Evolutionary conservation across 1,140 invertebrate genomes (phyloP).

Genomic region (Hycleus cichorii): DNA sequence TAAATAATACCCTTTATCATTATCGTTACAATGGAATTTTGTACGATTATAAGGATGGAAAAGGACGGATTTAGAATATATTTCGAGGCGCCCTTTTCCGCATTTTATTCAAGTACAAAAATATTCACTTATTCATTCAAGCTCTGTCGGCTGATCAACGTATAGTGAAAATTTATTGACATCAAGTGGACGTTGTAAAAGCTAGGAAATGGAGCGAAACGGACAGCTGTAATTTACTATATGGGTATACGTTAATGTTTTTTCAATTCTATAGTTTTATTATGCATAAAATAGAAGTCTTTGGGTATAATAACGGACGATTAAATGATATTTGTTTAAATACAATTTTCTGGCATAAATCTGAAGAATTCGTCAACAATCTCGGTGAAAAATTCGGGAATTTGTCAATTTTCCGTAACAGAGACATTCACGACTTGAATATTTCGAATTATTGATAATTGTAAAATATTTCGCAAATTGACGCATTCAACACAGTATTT

Average conservation of each 20-base stretch:
- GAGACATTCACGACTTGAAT: too few species aligned
- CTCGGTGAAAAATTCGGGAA: too few species aligned
- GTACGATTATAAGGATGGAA: background rate
- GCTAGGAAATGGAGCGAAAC: conserved; percentile 13
- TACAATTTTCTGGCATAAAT: too few species aligned
- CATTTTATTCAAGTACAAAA: background rate
- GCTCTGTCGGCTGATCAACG: conserved; percentile 1
- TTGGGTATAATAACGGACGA: too few species aligned
- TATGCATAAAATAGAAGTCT: conserved; percentile 9
- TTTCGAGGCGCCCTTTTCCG: conserved; percentile 2
- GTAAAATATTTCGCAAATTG: too few species aligned
- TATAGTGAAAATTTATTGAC: conserved; percentile 3
- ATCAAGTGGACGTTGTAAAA: conserved; percentile 14
- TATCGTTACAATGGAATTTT: background rate
- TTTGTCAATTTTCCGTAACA: too few species aligned
- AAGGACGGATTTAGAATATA: background rate
- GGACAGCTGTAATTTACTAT: conserved; percentile 11
- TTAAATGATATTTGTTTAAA: too few species aligned
- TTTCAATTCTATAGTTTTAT: conserved; percentile 13
- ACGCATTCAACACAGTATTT: too few species aligned
- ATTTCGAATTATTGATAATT: too few species aligned
- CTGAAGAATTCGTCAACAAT: too few species aligned
- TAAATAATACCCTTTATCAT: too few species aligned
- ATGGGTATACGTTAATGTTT: conserved; percentile 11
- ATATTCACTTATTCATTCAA: conserved; percentile 5